phyloP scores from a whole-genome alignment of 2,797 vertebrate species.

The Dendrocincla fuliginosa region DNA sequence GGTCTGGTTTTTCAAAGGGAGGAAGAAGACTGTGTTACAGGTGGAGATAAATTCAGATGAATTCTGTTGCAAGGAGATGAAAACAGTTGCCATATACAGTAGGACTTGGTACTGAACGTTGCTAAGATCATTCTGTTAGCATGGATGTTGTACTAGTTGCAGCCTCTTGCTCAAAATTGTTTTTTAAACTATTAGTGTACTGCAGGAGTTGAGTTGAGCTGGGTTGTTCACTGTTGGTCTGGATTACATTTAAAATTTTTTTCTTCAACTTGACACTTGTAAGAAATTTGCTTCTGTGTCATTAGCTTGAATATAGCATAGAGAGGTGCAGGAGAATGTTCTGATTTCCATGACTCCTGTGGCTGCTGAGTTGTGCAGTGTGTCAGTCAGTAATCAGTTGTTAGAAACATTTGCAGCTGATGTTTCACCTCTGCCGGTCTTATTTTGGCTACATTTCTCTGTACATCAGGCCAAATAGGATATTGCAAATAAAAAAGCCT shows the following conservation, averaged over 20 bases:
- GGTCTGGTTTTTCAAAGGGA: neutral
- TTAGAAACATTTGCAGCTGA: neutral
- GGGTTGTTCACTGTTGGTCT: neutral
- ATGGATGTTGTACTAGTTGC: neutral
- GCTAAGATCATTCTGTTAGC: neutral
- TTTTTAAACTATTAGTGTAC: neutral
- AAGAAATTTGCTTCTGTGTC: neutral
- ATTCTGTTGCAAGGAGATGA: neutral
- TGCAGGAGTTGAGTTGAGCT: neutral
- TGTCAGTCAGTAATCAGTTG: neutral
- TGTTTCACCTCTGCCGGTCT: neutral
- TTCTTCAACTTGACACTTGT: neutral
- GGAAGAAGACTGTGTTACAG: neutral
- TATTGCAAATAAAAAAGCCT: neutral
- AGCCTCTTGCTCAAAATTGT: neutral
- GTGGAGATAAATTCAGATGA: neutral
- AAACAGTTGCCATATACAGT: neutral
- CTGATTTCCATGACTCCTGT: neutral
- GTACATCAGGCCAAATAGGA: neutral
- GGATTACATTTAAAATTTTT: neutral
- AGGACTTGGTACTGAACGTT: neutral
- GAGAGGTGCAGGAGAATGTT: neutral
- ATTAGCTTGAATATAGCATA: neutral
- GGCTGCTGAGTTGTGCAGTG: neutral
- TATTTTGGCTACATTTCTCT: neutral